Percentiles rank a stretch among this genome's conserved stretches.
Evolutionary conservation across 1,140 invertebrate species (phyloP).

Genomic region (Sarcophaga peregrina): DNA sequence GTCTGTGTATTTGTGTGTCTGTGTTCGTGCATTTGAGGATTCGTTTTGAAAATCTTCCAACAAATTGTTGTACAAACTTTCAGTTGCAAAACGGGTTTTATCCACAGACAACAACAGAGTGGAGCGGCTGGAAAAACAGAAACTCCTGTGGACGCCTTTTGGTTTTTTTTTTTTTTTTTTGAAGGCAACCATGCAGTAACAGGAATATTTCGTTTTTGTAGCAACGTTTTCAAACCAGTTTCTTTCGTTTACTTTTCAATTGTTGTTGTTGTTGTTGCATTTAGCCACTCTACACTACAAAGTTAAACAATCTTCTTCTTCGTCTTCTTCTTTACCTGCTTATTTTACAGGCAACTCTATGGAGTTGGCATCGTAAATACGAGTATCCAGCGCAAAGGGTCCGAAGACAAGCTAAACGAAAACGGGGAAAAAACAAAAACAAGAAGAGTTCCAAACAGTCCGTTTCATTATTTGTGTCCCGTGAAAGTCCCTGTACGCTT

Average conservation of each 20-base stretch:
- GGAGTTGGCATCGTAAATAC: not conserved
- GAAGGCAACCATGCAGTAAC: not conserved
- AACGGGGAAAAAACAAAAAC: no score
- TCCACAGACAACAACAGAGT: not conserved
- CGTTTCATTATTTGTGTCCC: no score
- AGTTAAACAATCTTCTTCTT: not conserved
- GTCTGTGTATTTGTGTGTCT: no score
- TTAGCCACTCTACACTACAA: not conserved
- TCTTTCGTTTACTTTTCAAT: conserved; percentile 2
- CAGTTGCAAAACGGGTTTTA: not conserved
- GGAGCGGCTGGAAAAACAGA: not conserved
- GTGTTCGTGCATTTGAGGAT: conserved; percentile 6
- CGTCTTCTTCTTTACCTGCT: conserved; percentile 1
- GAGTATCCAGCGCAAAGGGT: not conserved
- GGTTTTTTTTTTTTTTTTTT: no score
- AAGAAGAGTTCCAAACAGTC: no score
- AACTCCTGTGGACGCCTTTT: not conserved
- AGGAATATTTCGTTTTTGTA: not conserved
- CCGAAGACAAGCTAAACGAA: no score
- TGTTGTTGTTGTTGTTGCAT: not conserved
- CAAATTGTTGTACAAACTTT: not conserved
- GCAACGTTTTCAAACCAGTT: conserved; percentile 3
- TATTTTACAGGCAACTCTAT: not conserved
- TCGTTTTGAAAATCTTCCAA: not conserved
- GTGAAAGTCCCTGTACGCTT: no score